These are phyloP conservation scores for Zootoca vivipara DNA, from an alignment of 2,113 vertebrate species.

Conservation along the genomic window DNA sequence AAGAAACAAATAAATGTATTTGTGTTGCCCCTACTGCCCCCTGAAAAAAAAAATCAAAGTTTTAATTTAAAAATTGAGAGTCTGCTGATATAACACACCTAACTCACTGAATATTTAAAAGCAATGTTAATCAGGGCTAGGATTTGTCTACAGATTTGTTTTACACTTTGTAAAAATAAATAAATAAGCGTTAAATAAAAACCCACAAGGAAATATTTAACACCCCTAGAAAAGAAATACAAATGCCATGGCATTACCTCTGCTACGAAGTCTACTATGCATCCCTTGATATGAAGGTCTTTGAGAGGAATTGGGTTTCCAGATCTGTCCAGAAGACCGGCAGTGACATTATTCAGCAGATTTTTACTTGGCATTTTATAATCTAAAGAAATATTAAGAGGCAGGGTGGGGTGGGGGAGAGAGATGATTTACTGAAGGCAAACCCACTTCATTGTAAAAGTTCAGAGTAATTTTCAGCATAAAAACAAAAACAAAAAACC, in stretches of 20 bases:
- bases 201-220: neutral
- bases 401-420: neutral
- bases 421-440: neutral
- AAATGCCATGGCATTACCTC: slow-evolving; percentile 71
- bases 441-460: neutral
- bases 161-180: neutral
- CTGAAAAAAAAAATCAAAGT: neutral
- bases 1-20: neutral
- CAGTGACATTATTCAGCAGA: slow-evolving; percentile 58
- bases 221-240: neutral
- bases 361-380: slow-evolving; percentile 54
- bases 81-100: neutral
- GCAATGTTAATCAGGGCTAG: neutral
- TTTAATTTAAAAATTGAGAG: neutral
- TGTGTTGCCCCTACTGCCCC: neutral
- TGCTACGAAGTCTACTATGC: slow-evolving; percentile 82
- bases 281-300: slow-evolving; percentile 81
- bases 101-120: slow-evolving; percentile 18
- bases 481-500: too few species aligned
- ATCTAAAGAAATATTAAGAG: slow-evolving; percentile 44
- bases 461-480: neutral
- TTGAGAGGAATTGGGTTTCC: slow-evolving; percentile 81
- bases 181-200: slow-evolving; percentile 5
- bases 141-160: neutral
- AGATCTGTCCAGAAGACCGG: slow-evolving; percentile 77